These are phyloP conservation scores for Asobara japonica DNA, from an alignment of 1,140 invertebrate species.

Conservation along the genomic window DNA sequence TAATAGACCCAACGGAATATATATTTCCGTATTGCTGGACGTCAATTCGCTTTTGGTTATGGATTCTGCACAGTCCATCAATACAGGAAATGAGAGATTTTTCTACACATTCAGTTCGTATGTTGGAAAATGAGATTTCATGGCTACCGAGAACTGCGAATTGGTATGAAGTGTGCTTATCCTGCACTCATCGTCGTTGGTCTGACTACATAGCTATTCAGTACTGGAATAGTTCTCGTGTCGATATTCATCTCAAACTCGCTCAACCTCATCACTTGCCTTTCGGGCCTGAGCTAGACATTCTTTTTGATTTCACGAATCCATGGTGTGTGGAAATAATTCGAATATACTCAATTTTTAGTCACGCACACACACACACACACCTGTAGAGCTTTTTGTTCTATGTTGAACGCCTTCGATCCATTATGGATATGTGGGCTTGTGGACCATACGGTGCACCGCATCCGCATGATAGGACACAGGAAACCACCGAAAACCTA, in stretches of 20 bases:
- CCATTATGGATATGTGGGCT: too few species aligned
- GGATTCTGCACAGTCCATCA: slow-evolving; percentile 26
- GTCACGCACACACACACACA: too few species aligned
- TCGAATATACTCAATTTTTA: too few species aligned
- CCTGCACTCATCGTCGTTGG: not conserved
- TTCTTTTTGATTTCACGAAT: too few species aligned
- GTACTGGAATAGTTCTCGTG: not conserved
- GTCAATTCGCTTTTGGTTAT: slow-evolving; percentile 20
- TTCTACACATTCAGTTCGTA: slow-evolving; percentile 12
- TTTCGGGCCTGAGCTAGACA: too few species aligned
- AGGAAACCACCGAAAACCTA: too few species aligned
- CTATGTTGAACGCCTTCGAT: too few species aligned
- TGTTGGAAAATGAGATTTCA: slow-evolving; percentile 26
- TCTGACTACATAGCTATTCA: not conserved
- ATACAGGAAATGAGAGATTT: slow-evolving; percentile 31
- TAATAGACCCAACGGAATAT: slow-evolving; percentile 30
- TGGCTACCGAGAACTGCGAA: slow-evolving; percentile 4
- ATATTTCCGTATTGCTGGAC: not conserved
- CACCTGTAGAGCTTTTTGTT: too few species aligned
- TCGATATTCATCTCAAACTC: slow-evolving; percentile 27
- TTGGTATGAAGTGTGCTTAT: not conserved
- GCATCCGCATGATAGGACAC: too few species aligned
- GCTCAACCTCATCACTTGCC: too few species aligned
- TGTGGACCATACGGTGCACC: too few species aligned
- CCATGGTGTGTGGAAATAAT: too few species aligned